A percentile compares a stretch with the other conserved stretches of the same genome.
phyloP scores from a whole-genome alignment of 2,888 invertebrate genomes.

The Ceriagrion tenellum region DNA sequence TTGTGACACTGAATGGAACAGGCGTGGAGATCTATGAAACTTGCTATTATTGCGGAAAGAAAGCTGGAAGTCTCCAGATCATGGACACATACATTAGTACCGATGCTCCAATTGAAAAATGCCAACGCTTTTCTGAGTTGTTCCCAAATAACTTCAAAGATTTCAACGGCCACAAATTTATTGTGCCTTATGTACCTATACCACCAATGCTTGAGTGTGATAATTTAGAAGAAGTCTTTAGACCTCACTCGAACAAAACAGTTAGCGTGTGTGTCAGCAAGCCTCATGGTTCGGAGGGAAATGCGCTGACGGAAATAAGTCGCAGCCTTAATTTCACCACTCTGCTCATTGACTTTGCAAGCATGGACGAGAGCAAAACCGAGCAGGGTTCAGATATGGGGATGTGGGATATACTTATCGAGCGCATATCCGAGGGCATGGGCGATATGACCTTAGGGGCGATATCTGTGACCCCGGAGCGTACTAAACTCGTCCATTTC shows the following conservation, averaged over 20 bases:
- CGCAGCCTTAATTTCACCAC: slow-evolving; percentile 31
- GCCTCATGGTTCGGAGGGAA: background rate
- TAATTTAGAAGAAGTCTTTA: background rate
- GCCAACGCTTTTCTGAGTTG: background rate
- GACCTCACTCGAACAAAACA: background rate
- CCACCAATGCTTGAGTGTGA: background rate
- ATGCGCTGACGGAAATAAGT: background rate
- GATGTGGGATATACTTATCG: background rate
- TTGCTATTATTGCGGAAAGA: background rate
- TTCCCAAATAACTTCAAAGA: background rate
- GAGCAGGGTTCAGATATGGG: background rate
- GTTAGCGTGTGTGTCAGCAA: background rate
- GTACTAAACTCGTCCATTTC: background rate
- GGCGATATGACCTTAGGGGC: slow-evolving; percentile 16
- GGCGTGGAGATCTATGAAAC: background rate
- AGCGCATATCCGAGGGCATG: background rate
- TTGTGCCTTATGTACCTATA: background rate
- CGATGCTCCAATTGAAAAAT: background rate
- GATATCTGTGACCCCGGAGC: background rate
- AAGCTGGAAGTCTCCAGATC: background rate
- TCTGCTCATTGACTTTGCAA: background rate
- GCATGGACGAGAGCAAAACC: background rate
- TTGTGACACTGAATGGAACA: background rate
- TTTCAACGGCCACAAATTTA: background rate
- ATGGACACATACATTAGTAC: background rate